phyloP scores from a whole-genome alignment of 2,113 vertebrate genomes.

The Rhinogobius similis region DNA sequence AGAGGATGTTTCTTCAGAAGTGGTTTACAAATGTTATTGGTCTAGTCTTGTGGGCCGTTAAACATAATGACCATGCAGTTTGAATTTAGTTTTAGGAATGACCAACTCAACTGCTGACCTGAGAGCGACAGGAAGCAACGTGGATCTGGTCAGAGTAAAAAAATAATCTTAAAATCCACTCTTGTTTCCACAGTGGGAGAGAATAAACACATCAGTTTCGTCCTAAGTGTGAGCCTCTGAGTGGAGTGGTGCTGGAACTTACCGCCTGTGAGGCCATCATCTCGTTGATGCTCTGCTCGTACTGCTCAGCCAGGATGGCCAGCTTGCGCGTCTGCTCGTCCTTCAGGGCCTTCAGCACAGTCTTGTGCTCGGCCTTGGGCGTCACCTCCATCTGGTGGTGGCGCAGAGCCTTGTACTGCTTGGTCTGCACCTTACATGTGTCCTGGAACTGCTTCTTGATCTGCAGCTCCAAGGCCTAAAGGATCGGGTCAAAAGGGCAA shows the following conservation, averaged over 20 bases:
- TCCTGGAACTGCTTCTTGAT: constrained; percentile 99
- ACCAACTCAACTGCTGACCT: constrained; percentile 4
- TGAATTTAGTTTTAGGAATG: constrained; percentile 1
- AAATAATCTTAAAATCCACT: not conserved
- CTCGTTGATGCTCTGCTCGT: constrained; percentile 99
- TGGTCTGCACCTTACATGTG: constrained; percentile 99
- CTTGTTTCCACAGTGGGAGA: not conserved
- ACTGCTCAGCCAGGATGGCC: constrained; percentile 97
- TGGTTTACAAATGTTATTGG: not conserved
- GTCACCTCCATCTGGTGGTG: constrained; percentile 99
- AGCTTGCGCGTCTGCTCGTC: constrained; percentile 99
- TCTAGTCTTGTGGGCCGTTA: not conserved
- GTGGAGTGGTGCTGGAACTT: constrained; percentile 44
- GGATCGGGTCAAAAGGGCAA: constrained; percentile 17
- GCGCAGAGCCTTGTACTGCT: constrained; percentile 99
- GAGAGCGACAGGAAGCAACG: constrained; percentile 10
- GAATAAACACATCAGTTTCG: not conserved
- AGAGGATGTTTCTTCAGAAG: not conserved
- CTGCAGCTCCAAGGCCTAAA: constrained; percentile 96
- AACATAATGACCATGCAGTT: not conserved
- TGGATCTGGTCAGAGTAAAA: not conserved
- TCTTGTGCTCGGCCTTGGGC: constrained; percentile 98
- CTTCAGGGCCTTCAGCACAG: constrained; percentile 95
- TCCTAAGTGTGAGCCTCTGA: not conserved
- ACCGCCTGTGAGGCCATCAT: constrained; percentile 99